Conservation (phyloP, 2,113 vertebrate species). For the Scortum barcoo region DNA sequence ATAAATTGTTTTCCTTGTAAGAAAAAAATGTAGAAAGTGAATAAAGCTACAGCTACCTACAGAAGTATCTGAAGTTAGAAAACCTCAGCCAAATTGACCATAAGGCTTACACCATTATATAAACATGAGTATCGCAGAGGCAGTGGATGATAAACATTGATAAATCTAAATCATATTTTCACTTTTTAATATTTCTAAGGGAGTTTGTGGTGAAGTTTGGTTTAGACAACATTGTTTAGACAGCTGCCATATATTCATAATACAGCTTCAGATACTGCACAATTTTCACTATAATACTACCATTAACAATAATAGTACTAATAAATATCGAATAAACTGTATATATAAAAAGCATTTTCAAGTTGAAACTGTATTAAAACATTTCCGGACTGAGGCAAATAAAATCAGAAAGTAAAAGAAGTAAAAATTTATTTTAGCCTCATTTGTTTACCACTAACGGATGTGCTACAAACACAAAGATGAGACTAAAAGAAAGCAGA, state of each 20-base stretch:
- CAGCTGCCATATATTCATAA: background rate
- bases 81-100: background rate
- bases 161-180: background rate
- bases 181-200: background rate
- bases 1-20: too few relatives aligned
- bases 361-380: too few relatives aligned
- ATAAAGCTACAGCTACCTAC: too few relatives aligned
- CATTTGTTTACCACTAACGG: too few relatives aligned
- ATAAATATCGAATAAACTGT: too few relatives aligned
- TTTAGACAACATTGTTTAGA: background rate
- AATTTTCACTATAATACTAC: too few relatives aligned
- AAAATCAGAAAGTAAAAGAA: too few relatives aligned
- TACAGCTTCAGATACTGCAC: background rate
- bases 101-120: background rate
- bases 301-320: too few relatives aligned
- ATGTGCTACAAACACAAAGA: background rate
- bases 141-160: background rate
- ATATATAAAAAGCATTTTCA: too few relatives aligned
- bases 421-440: too few relatives aligned
- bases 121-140: background rate
- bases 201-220: background rate
- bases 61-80: background rate
- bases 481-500: background rate
- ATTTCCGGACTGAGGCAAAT: too few relatives aligned
- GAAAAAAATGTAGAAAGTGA: too few relatives aligned